Evolutionary conservation across 2,797 vertebrate genomes (phyloP), one percentile per base, ranked within the genome.

Genomic region (Channa striata): DNA sequence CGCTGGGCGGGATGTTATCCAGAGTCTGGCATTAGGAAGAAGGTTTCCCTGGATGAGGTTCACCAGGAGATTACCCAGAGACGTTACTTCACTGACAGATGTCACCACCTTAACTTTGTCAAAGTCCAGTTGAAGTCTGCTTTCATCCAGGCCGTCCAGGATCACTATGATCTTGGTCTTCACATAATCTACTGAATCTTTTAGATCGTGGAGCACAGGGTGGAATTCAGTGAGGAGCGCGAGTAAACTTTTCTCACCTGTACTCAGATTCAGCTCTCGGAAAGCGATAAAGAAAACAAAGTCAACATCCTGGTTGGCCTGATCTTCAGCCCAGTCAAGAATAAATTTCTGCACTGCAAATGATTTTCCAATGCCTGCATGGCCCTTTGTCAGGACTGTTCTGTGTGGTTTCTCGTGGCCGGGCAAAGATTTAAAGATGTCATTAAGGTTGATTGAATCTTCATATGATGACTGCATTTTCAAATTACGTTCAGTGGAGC

Each of bases 81-180:
- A 49, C 33, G 83, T 49, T 2, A 1, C 53, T 16, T 82, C 46
- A 1, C 0, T 59, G 2, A 77, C n/a, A 1, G 84, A 87, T 0
- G 34, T 51, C 0, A 88, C 19, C 1, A 0, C 16, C 12, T 59
- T 6, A 1, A 0, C 13, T 17, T 39, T 63, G 5, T 17, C 0
- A 0, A 90, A 87, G 44, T 90, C 51, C 14, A 89, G 59, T 0
- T 52, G 13, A 54, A 79, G 1, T 49, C 73, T 74, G 50, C 80
- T 89, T 69, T 92, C 90, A 77, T 92, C 89, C 66, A 91, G 69
- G 9, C 87, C 87, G 0, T 89, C 84, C 16, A 90, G 69, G 68
- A 90, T 87, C 39, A 91, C 43, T 0, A 78, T 6, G 2, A 58
- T 21, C 7, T 36, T 84, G 33, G 66, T 8, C 13, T 13, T 20